Evolutionary conservation across 2,797 vertebrate genomes (phyloP), one percentile per base, ranked within the genome.

Genomic region (Pogoniulus pusillus): DNA sequence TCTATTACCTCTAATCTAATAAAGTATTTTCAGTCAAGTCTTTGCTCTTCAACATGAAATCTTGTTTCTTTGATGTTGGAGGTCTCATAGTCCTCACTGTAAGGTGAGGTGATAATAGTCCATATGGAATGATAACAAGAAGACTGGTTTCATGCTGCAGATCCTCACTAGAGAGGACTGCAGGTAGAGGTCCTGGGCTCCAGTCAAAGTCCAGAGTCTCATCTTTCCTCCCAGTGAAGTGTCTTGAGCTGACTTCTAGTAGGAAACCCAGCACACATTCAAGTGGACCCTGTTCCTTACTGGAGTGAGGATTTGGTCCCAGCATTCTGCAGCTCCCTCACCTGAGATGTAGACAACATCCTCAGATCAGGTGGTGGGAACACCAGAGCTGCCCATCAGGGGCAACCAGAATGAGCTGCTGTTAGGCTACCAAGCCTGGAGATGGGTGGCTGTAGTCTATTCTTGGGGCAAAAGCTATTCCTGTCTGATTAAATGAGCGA

Each of bases 251-350:
- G 2, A 15, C 15, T 69, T 16, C 4, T n/a, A 1, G 7, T 10
- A 29, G 16, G 34, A 64, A 71, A 68, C 12, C 16, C 15, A 4
- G 22, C 49, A 13, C 3, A 1, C 30, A 13, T 53, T 76, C 8
- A 2, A 10, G 17, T n/a, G 55, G 8, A 18, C 32, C 7, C 7
- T 53, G 18, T 23, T 37, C 20, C 14, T 54, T 15, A 3, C 0
- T 58, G 23, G 30, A 26, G n/a, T 6, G 37, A 20, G 49, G 35
- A 9, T 92, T 89, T 66, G 10, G 6, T 66, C 60, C 62, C 17
- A 19, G 65, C 0, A 0, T 43, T 82, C 34, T 53, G 29, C 15
- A 41, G 32, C 22, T 89, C 58, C 53, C 69, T 64, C 19, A 39
- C 27, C 24, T n/a, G 23, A 24, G 23, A 49, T 24, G 9, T 3